Base-by-base conservation (phyloP, 2,113 vertebrate species). In the Tretioscincus oriximinensis region DNA sequence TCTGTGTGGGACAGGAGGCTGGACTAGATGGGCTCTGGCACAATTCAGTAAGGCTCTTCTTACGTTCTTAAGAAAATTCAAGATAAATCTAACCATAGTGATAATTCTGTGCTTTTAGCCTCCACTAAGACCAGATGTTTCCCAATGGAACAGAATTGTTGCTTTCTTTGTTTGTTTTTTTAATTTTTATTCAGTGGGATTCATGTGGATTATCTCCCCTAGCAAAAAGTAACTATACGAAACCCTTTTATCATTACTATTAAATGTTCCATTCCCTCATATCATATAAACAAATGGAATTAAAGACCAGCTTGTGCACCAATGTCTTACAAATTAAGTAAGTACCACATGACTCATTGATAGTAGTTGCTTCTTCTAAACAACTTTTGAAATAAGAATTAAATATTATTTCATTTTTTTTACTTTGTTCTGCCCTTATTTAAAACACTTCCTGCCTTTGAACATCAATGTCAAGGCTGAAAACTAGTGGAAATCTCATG, bases 171-270 rank as follows among this genome's bases (percentile, higher is more conserved):
- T 90, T 92, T 77, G 86, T 91, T 92, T 91, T 88, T 92, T 92
- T n/a, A n/a, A n/a, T 91, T 26, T 90, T 90, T 78, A 84, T 88
- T 85, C 78, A 81, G 80, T 28, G 84, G 90, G 90, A 90, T 93
- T 92, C 92, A 85, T 86, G 88, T 90, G 89, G 92, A 93, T 92
- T 92, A 92, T 92, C 90, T 90, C 84, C 73, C 90, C 7, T 21
- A 90, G 85, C 70, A 87, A 80, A 90, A 78, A 60, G 84, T 80
- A 77, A 87, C 81, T 84, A 86, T 87, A 80, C 88, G 24, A 90
- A 80, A 81, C 81, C 10, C 81, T 14, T 84, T 67, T 80, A 81
- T n/a, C 1, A 61, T 76, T 86, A 63, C 54, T 58, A 58, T 58
- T 16, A 58, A 58, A 58, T 58, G 54, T 58, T 58, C 12, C 54